These are phyloP conservation scores for Microctonus brassicae DNA, from an alignment of 2,888 invertebrate genomes.

Conservation along the genomic window DNA sequence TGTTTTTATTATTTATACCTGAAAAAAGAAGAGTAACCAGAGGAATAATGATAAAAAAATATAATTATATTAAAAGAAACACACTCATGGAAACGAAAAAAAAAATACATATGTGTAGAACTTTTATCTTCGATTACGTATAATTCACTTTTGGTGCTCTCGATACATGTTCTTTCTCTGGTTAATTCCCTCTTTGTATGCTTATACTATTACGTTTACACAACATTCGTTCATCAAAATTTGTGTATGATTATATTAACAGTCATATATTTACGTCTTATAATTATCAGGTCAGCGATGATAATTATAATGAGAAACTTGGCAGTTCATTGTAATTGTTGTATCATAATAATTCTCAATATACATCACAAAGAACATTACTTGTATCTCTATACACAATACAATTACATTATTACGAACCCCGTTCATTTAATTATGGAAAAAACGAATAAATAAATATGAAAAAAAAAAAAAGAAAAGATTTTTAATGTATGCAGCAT, in stretches of 20 bases:
- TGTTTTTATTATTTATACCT: constrained; percentile 27
- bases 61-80: constrained; percentile 7
- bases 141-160: constrained; percentile 66
- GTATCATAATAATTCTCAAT: constrained; percentile 62
- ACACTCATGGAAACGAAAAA: constrained; percentile 20
- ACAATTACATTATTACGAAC: constrained; percentile 33
- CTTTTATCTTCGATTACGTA: constrained; percentile 39
- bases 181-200: constrained; percentile 42
- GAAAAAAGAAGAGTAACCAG: background rate
- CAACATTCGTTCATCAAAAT: constrained; percentile 56
- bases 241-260: constrained; percentile 54
- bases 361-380: constrained; percentile 56
- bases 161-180: constrained; percentile 51
- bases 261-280: constrained; percentile 61
- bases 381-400: background rate
- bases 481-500: constrained; percentile 43
- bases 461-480: constrained; percentile 25
- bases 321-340: constrained; percentile 62
- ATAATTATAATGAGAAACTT: constrained; percentile 55
- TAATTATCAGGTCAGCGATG: constrained; percentile 58
- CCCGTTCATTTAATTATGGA: no score
- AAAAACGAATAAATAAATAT: no score
- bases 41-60: constrained; percentile 3
- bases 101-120: constrained; percentile 32
- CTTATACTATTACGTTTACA: constrained; percentile 43